Conservation (phyloP, 2,113 vertebrate species). For the Fulica atra region DNA sequence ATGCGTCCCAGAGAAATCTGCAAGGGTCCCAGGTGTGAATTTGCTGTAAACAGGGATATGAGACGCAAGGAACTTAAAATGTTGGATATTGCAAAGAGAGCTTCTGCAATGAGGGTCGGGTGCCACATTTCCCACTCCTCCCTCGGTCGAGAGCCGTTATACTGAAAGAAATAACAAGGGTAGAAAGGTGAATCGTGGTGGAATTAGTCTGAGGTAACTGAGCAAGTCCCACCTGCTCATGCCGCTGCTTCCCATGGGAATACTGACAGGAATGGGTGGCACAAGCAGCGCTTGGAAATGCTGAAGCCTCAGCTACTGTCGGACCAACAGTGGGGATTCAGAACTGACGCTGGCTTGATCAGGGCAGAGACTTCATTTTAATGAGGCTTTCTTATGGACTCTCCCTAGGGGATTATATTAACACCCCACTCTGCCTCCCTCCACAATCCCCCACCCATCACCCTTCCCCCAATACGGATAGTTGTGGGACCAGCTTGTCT, state of each 20-base stretch:
- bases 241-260: background rate
- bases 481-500: background rate
- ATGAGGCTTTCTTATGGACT: background rate
- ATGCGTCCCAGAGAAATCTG: slow-evolving; percentile 98
- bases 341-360: background rate
- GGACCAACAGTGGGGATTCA: background rate
- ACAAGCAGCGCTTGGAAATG: background rate
- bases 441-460: too few species aligned
- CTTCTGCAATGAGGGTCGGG: slow-evolving; percentile 95
- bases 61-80: slow-evolving; percentile 97
- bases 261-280: background rate
- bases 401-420: too few species aligned
- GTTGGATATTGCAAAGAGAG: slow-evolving; percentile 98
- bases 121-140: slow-evolving; percentile 99
- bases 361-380: background rate
- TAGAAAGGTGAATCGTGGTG: background rate
- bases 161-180: slow-evolving; percentile 77
- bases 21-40: slow-evolving; percentile 96
- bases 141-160: slow-evolving; percentile 92
- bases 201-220: background rate
- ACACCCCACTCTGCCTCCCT: too few species aligned
- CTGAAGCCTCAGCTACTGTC: background rate
- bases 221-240: background rate
- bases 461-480: background rate
- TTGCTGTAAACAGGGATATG: slow-evolving; percentile 98